A percentile compares a stretch with the other conserved stretches of the same genome.
Conservation (phyloP, 2,888 invertebrate species). For the Biston betularia region DNA sequence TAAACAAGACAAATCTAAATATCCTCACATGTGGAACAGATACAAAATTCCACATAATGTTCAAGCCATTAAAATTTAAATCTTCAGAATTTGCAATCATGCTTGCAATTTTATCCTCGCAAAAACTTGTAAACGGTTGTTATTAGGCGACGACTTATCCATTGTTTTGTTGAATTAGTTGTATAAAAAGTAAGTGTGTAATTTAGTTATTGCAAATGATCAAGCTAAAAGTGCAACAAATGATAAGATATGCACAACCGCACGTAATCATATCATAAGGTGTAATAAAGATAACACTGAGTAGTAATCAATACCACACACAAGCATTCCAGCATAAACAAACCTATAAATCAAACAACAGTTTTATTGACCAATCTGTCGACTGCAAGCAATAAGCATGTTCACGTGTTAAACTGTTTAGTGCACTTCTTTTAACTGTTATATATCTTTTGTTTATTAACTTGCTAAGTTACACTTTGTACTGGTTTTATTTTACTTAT, state of each 20-base stretch:
- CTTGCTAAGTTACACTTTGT: conserved; percentile 6
- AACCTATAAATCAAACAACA: conserved; percentile 53
- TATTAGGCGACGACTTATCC: too few relatives aligned
- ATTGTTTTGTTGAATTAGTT: too few relatives aligned
- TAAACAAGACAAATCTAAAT: too few relatives aligned
- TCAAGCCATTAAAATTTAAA: not conserved
- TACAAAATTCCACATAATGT: not conserved
- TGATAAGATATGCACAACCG: conserved; percentile 13
- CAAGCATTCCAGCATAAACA: conserved; percentile 47
- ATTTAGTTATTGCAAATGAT: conserved; percentile 6
- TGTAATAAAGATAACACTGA: conserved; percentile 24
- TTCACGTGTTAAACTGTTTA: conserved; percentile 19
- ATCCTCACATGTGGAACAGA: not conserved
- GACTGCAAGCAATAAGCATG: conserved; percentile 34
- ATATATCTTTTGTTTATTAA: not conserved
- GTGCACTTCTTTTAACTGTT: not conserved
- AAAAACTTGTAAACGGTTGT: not conserved
- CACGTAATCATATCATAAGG: conserved; percentile 22
- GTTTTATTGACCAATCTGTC: conserved; percentile 50
- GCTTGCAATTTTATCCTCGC: not conserved
- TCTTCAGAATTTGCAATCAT: not conserved
- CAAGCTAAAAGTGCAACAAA: not conserved
- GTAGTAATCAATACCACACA: conserved; percentile 30
- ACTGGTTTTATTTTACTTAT: conserved; percentile 3
- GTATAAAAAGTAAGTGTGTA: not conserved